Evolutionary conservation across 2,888 invertebrate genomes (phyloP).

Genomic region (Platyscelio sp.): DNA sequence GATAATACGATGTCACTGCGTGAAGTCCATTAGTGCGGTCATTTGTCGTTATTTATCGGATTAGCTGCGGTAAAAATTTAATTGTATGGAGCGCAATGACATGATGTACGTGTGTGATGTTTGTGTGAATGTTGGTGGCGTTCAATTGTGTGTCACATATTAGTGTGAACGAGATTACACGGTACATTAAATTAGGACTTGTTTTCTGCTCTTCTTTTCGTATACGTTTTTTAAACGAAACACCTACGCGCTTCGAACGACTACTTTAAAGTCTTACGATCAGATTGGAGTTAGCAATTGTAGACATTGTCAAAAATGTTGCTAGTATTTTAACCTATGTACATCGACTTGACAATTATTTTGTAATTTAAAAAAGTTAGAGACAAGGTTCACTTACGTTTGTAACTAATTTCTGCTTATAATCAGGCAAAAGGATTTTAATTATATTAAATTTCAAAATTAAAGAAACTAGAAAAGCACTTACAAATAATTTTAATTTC

Average conservation of each 20-base stretch:
- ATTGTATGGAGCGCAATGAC: constrained; percentile 43
- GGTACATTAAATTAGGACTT: constrained; percentile 55
- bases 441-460: too few relatives aligned
- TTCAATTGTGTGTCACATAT: neutral
- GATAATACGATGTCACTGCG: constrained; percentile 39
- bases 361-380: too few relatives aligned
- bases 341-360: too few relatives aligned
- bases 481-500: too few relatives aligned
- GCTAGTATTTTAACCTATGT: too few relatives aligned
- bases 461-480: too few relatives aligned
- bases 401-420: too few relatives aligned
- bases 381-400: too few relatives aligned
- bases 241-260: constrained; percentile 37
- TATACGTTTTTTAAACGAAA: constrained; percentile 39
- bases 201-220: constrained; percentile 46
- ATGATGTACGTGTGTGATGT: constrained; percentile 7
- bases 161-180: constrained; percentile 32
- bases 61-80: constrained; percentile 45
- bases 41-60: constrained; percentile 61
- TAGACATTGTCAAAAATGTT: neutral
- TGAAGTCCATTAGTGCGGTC: constrained; percentile 37
- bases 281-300: too few relatives aligned
- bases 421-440: too few relatives aligned
- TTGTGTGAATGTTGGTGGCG: constrained; percentile 16
- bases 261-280: constrained; percentile 43